Evolutionary conservation across 1,140 invertebrate species (phyloP).

Genomic region (Dolichoris vasculosae): DNA sequence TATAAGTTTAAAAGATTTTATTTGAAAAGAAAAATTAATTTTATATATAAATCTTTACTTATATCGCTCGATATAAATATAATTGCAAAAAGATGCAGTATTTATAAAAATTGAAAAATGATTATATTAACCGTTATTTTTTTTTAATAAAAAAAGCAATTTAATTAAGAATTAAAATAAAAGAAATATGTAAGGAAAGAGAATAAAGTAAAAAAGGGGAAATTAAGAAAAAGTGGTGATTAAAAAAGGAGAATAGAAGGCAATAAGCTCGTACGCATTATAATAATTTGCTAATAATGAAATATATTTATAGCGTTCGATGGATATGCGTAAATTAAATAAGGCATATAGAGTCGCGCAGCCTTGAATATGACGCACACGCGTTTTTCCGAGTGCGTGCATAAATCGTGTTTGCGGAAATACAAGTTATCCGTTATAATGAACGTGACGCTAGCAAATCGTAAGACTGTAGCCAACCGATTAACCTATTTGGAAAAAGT

Average conservation of each 20-base stretch:
- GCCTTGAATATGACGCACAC: not conserved
- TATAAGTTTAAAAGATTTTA: no score
- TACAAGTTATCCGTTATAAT: constrained; percentile 27
- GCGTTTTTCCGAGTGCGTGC: not conserved
- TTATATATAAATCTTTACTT: no score
- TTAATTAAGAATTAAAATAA: not conserved
- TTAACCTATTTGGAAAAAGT: not conserved
- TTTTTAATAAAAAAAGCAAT: no score
- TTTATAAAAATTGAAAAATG: no score
- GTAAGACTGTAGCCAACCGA: not conserved
- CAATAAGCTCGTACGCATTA: no score
- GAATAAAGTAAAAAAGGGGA: not conserved
- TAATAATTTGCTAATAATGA: not conserved
- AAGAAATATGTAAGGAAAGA: not conserved
- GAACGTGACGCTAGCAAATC: not conserved
- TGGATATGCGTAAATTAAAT: not conserved
- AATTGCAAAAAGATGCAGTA: no score
- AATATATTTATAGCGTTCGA: not conserved
- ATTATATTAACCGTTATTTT: no score
- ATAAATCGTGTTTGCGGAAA: constrained; percentile 7
- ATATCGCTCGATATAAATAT: no score
- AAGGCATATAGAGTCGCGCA: not conserved
- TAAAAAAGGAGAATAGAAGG: no score
- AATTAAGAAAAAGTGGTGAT: not conserved
- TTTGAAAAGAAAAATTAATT: no score